Percentiles rank a stretch among this genome's conserved stretches.
Conservation (phyloP, 1,140 invertebrate genomes). For the Drosophila sucinea region DNA sequence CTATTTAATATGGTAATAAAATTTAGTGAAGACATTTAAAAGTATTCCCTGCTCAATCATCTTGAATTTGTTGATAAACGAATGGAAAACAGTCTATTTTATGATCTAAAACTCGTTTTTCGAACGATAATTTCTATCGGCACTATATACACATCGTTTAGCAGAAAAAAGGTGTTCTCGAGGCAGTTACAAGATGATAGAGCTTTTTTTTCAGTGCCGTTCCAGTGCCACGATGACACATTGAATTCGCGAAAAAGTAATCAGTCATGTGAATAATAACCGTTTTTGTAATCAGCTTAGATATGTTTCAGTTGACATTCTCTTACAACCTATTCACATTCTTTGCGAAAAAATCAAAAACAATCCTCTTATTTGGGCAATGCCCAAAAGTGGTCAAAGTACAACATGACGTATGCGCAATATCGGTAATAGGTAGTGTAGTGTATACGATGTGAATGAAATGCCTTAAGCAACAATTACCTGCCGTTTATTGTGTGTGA, state of each 20-base stretch:
- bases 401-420: conserved; percentile 43
- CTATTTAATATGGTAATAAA: no score
- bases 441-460: conserved; percentile 30
- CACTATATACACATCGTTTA: no score
- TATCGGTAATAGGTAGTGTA: neutral
- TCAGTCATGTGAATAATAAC: conserved; percentile 6
- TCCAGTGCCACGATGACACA: neutral
- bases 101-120: no score
- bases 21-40: no score
- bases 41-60: no score
- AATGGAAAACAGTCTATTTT: no score
- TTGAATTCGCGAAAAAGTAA: neutral
- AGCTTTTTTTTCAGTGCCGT: neutral
- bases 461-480: conserved; percentile 12
- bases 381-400: conserved; percentile 19
- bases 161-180: neutral
- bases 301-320: neutral
- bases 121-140: no score
- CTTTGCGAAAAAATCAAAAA: neutral
- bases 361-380: conserved; percentile 31
- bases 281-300: conserved; percentile 3
- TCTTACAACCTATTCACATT: neutral
- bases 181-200: neutral
- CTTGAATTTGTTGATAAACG: no score
- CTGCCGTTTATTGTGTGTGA: conserved; percentile 3